phyloP scores from a whole-genome alignment of 2,113 vertebrate species.

The Lynx canadensis region DNA sequence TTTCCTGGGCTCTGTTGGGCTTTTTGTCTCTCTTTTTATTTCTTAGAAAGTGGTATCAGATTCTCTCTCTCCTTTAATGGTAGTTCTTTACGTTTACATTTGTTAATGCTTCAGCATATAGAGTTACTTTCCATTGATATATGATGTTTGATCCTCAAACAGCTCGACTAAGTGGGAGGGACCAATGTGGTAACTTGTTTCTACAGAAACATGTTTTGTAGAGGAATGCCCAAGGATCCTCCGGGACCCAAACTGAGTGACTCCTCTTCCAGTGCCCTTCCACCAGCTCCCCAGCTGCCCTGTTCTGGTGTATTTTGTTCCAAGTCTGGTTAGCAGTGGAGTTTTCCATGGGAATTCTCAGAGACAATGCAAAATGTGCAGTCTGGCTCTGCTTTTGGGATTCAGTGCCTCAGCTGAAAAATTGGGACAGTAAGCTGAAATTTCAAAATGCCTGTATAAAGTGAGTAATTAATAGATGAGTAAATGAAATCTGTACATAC shows the following conservation, averaged over 20 bases:
- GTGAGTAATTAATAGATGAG: neutral
- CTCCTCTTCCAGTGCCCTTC: neutral
- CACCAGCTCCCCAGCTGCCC: neutral
- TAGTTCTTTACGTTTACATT: neutral
- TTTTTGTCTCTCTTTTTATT: neutral
- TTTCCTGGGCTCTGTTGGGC: conserved; percentile 5
- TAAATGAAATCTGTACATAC: neutral
- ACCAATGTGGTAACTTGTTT: neutral
- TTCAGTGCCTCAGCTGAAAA: conserved; percentile 24
- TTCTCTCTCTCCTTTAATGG: neutral
- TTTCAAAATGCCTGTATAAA: conserved; percentile 19
- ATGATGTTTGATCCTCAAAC: neutral
- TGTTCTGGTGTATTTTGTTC: neutral
- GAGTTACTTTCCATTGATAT: neutral
- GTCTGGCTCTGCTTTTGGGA: neutral
- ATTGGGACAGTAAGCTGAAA: neutral
- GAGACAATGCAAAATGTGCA: neutral
- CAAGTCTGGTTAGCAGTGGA: neutral
- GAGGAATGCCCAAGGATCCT: neutral
- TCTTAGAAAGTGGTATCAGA: neutral
- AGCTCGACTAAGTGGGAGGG: neutral
- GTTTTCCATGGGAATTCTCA: conserved; percentile 4
- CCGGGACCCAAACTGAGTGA: neutral
- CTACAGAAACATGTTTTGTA: neutral
- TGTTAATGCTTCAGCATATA: neutral